Evolutionary conservation across 2,113 vertebrate species (phyloP).

Genomic region (Cromileptes altivelis): DNA sequence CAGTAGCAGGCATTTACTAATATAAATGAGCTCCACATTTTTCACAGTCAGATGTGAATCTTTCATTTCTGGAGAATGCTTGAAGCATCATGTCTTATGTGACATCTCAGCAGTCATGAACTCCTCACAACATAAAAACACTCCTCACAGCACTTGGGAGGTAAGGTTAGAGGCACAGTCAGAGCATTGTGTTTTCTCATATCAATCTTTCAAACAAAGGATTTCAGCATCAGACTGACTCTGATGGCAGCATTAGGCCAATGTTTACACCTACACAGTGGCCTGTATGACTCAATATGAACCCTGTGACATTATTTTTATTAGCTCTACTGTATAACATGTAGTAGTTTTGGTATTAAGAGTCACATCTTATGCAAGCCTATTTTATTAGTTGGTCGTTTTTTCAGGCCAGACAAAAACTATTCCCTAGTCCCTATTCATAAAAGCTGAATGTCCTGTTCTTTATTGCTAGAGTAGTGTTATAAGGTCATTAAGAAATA

Average conservation of each 20-base stretch:
- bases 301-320: neutral
- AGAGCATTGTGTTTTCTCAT: neutral
- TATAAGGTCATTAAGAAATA: too few species aligned
- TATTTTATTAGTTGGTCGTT: neutral
- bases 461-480: neutral
- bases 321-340: too few species aligned
- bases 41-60: constrained; percentile 31
- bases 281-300: neutral
- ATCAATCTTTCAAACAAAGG: constrained; percentile 3
- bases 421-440: neutral
- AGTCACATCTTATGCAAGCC: neutral
- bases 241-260: neutral
- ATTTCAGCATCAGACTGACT: constrained; percentile 14
- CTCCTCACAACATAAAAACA: constrained; percentile 36
- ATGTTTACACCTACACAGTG: neutral
- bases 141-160: constrained; percentile 12
- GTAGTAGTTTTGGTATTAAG: neutral
- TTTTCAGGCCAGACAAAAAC: neutral
- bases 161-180: constrained; percentile 14
- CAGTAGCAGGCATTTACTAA: constrained; percentile 25
- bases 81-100: constrained; percentile 38
- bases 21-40: constrained; percentile 9
- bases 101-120: constrained; percentile 18
- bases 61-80: constrained; percentile 33
- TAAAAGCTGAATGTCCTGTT: neutral